Base-by-base conservation (phyloP, 2,888 invertebrate species). In the Doris montereyensis region DNA sequence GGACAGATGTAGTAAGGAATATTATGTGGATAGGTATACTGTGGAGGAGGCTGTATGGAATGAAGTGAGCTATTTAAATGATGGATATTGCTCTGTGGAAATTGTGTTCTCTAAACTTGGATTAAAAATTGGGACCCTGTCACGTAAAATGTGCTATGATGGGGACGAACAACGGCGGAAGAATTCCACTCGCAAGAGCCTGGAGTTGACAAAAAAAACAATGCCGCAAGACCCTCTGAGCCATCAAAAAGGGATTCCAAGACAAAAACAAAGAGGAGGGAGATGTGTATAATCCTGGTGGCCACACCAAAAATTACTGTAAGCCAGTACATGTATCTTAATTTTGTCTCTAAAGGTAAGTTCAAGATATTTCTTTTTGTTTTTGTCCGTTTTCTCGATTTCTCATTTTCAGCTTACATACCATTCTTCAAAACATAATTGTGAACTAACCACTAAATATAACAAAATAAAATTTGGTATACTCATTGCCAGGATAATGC, bases 271-370 rank as follows among this genome's bases (percentile, higher is more conserved):
- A 32, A 28, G 17, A 30, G 32, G 70, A 70, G 32, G 70, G 70
- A n/a, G 70, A 70, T 70, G 34, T 70, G 70, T 70, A 70, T 35
- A 30, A 32, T 10, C n/a, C 70, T 30, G 70, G 70, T 26, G 70
- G 70, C 30, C 70, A 70, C n/a, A n/a, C n/a, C n/a, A n/a, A n/a
- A n/a, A n/a, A n/a, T n/a, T n/a, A n/a, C n/a, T n/a, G n/a, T n/a
- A n/a, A n/a, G n/a, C n/a, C n/a, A n/a, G n/a, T n/a, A n/a, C n/a
- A n/a, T n/a, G n/a, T n/a, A 52, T 58, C 2, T 4, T 58, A 24
- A 21, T 10, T 8, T 58, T 58, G 58, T 4, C 10, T 21, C 24
- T 24, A 58, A 8, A 21, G 58, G n/a, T 24, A 8, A 58, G 3
- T n/a, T n/a, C 3, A 3, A 58, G 2, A 4, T 58, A 2, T 58